phyloP scores from a whole-genome alignment of 2,113 vertebrate genomes.

The Zonotrichia leucophrys region DNA sequence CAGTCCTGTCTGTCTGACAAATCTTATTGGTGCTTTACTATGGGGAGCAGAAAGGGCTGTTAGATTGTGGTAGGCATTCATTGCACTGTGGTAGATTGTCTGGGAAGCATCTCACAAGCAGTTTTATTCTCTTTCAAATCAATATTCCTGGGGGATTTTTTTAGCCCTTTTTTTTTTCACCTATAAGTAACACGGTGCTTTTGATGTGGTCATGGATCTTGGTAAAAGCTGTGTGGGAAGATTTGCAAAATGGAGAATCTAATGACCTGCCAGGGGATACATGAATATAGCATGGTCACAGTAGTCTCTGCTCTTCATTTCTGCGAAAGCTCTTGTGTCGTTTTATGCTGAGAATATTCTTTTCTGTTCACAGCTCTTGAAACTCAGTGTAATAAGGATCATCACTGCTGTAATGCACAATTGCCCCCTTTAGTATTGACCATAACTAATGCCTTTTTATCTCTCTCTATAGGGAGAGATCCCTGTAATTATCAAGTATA shows the following conservation, averaged over 20 bases:
- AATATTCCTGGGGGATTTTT: not conserved
- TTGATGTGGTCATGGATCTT: not conserved
- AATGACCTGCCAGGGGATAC: not conserved
- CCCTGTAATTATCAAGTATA: not conserved
- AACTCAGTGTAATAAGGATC: not conserved
- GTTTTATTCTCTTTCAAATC: not conserved
- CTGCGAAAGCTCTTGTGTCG: fast-evolving
- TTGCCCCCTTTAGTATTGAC: not conserved
- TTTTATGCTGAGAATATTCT: not conserved
- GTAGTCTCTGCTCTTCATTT: not conserved
- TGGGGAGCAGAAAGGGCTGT: not conserved
- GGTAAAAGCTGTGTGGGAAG: not conserved
- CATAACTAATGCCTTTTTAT: not conserved
- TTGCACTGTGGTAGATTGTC: not conserved
- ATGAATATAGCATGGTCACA: not conserved
- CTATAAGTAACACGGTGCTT: not conserved
- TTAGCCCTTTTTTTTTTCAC: not conserved
- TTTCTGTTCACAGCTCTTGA: not conserved
- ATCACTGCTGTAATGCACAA: not conserved
- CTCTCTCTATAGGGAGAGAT: not conserved
- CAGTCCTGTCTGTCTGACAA: not conserved
- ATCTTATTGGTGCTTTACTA: not conserved
- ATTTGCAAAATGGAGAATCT: not conserved
- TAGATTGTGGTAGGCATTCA: not conserved
- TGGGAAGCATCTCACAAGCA: not conserved